Evolutionary conservation across 2,888 invertebrate species (phyloP).

Genomic region (Plutella xylostella): DNA sequence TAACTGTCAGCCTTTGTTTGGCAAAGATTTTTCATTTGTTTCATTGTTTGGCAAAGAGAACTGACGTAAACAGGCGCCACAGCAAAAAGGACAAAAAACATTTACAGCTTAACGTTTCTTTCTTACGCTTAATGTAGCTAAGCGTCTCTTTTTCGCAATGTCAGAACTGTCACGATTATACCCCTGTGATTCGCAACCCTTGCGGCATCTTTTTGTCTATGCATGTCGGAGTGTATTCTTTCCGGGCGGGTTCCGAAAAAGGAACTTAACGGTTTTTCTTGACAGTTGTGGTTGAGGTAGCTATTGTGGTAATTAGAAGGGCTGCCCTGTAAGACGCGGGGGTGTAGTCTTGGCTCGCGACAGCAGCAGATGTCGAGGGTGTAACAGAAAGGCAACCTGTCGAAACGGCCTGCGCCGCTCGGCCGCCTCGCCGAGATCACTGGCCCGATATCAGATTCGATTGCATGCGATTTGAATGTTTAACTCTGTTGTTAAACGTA

Average conservation of each 20-base stretch:
- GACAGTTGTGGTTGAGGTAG: slow-evolving; percentile 42
- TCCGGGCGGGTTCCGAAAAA: slow-evolving; percentile 55
- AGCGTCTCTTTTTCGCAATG: too few relatives aligned
- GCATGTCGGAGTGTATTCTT: slow-evolving; percentile 35
- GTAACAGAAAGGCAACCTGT: slow-evolving; percentile 67
- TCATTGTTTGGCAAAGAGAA: too few relatives aligned
- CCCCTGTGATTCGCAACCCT: slow-evolving; percentile 63
- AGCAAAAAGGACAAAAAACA: too few relatives aligned
- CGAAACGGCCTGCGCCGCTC: slow-evolving; percentile 62
- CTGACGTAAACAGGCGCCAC: too few relatives aligned
- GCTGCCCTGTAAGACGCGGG: slow-evolving; percentile 61
- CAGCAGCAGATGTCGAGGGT: slow-evolving; percentile 48
- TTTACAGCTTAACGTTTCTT: too few relatives aligned
- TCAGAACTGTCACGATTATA: too few relatives aligned
- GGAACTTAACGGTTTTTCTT: slow-evolving; percentile 59
- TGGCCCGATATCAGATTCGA: slow-evolving; percentile 38
- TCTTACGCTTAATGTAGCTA: too few relatives aligned
- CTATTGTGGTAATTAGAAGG: slow-evolving; percentile 40
- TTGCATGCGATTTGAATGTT: neutral
- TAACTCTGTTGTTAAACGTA: too few relatives aligned
- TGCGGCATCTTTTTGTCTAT: slow-evolving; percentile 37
- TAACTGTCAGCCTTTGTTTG: too few relatives aligned
- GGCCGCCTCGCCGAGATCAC: slow-evolving; percentile 56
- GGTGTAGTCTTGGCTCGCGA: slow-evolving; percentile 38
- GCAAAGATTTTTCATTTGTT: too few relatives aligned